These are phyloP conservation scores for Echinometra lucunter DNA, from an alignment of 53 echinoderm and acorn worm species.

Conservation along the genomic window DNA sequence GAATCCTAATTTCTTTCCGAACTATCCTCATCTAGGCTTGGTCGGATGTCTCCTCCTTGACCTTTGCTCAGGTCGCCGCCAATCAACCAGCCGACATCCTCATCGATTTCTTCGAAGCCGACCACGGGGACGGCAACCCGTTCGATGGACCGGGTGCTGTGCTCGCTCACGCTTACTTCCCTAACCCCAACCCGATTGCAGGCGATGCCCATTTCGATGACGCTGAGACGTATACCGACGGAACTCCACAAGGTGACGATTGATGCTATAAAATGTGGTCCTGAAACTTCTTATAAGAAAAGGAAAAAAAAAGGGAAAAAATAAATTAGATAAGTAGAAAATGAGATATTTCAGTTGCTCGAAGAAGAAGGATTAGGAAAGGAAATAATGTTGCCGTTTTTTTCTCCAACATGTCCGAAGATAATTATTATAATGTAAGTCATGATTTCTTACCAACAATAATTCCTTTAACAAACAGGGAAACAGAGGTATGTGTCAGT, in stretches of 20 bases:
- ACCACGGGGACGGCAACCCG: constrained; percentile 70
- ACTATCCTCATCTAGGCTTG: constrained; percentile 56
- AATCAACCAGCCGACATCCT: constrained; percentile 68
- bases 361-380: too few species aligned
- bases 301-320: too few species aligned
- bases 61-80: constrained; percentile 58
- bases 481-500: too few species aligned
- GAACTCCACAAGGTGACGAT: constrained; percentile 24
- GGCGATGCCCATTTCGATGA: constrained; percentile 88
- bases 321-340: background rate
- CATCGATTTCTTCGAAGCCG: constrained; percentile 64
- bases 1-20: background rate
- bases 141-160: constrained; percentile 79
- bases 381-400: too few species aligned
- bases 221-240: constrained; percentile 71
- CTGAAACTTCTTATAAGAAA: background rate
- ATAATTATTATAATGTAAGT: too few species aligned
- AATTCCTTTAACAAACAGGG: too few species aligned
- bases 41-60: constrained; percentile 76
- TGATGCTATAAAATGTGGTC: background rate
- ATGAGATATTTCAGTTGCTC: too few species aligned
- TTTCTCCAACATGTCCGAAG: too few species aligned
- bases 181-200: constrained; percentile 27
- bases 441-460: too few species aligned
- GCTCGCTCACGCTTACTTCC: constrained; percentile 87